Percentiles rank a stretch among this genome's conserved stretches.
Conservation (phyloP, 2,113 vertebrate species). For the Oreochromis niloticus region DNA sequence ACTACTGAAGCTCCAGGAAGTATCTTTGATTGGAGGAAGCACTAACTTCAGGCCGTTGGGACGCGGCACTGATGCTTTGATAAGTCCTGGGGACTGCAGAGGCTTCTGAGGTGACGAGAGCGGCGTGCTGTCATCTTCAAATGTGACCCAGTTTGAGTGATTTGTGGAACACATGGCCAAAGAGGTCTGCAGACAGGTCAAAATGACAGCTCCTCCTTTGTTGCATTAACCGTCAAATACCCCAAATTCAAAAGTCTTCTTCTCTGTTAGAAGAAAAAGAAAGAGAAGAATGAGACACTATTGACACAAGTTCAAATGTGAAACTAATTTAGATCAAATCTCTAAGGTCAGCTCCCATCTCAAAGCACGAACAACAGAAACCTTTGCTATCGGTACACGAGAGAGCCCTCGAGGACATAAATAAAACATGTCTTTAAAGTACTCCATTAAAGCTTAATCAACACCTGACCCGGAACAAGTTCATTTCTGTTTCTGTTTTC, state of each 20-base stretch:
- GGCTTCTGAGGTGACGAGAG: slow-evolving; percentile 79
- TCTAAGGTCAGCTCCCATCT: background rate
- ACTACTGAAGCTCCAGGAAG: slow-evolving; percentile 73
- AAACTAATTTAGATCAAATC: background rate
- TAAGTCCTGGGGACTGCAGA: slow-evolving; percentile 54
- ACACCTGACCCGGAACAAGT: background rate
- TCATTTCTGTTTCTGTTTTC: background rate
- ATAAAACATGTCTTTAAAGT: slow-evolving; percentile 19
- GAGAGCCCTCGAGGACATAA: background rate
- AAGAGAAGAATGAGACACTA: background rate
- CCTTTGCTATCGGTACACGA: background rate
- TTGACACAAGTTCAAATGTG: background rate
- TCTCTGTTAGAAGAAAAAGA: slow-evolving; percentile 44
- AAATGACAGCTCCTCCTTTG: slow-evolving; percentile 1
- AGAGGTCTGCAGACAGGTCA: background rate
- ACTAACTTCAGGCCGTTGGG: slow-evolving; percentile 88
- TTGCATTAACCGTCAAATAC: background rate
- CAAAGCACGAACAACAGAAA: background rate
- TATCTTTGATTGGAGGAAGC: slow-evolving; percentile 74
- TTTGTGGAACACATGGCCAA: slow-evolving; percentile 87
- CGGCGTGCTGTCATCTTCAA: slow-evolving; percentile 82
- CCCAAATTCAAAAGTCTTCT: background rate
- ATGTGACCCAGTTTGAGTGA: slow-evolving; percentile 93
- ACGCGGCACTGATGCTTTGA: slow-evolving; percentile 73
- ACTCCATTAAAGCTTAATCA: slow-evolving; percentile 12